Conservation (phyloP, 2,113 vertebrate species). For the Miniopterus natalensis region DNA sequence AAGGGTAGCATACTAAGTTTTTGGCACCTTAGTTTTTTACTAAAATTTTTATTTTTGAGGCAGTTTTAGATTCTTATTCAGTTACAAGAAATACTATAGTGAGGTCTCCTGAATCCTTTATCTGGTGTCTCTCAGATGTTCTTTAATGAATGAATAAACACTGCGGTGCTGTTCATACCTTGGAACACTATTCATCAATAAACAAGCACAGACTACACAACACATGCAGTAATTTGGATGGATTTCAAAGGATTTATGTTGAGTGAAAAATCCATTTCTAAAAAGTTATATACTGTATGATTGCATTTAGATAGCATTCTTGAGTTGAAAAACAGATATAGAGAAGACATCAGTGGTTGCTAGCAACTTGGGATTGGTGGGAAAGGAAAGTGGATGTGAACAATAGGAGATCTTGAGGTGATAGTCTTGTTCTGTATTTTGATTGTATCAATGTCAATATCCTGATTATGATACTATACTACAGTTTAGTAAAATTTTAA, state of each 20-base stretch:
- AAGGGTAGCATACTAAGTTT: not conserved
- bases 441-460: not conserved
- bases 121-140: not conserved
- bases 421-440: not conserved
- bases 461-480: not conserved
- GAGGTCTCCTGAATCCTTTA: not conserved
- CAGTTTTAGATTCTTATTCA: not conserved
- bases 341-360: not conserved
- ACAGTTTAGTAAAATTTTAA: not conserved
- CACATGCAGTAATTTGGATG: not conserved
- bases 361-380: not conserved
- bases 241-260: not conserved
- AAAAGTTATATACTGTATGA: not conserved
- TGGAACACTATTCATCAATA: not conserved
- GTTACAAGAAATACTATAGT: not conserved
- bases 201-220: not conserved
- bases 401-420: not conserved
- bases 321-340: not conserved
- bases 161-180: not conserved
- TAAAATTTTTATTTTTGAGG: not conserved
- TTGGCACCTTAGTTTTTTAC: not conserved
- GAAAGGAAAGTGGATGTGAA: not conserved
- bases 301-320: not conserved
- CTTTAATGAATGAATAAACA: not conserved
- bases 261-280: not conserved